These are phyloP conservation scores for Diplodus puntazzo DNA, from an alignment of 2,797 vertebrate species.

Conservation along the genomic window DNA sequence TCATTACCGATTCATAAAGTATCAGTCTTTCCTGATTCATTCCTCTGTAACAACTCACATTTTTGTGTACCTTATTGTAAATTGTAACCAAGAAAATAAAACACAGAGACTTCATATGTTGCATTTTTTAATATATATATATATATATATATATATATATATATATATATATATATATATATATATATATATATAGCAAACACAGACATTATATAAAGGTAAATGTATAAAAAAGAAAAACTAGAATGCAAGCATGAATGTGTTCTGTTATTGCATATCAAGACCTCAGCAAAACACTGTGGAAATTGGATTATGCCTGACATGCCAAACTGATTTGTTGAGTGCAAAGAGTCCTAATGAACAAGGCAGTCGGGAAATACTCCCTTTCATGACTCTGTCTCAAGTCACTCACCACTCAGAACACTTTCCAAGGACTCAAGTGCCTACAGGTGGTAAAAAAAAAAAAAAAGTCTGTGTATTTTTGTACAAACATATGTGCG, in stretches of 20 bases:
- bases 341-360: constrained; percentile 62
- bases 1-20: too few relatives aligned
- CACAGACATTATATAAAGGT: not conserved
- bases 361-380: constrained; percentile 67
- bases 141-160: too few relatives aligned
- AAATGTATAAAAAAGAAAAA: constrained; percentile 8
- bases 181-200: not conserved
- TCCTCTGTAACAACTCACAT: too few relatives aligned
- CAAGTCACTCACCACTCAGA: constrained; percentile 64
- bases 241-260: not conserved
- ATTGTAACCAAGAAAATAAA: too few relatives aligned
- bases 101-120: not conserved
- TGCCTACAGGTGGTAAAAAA: constrained; percentile 61
- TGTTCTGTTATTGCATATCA: constrained; percentile 31
- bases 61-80: too few relatives aligned
- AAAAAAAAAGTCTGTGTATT: constrained; percentile 47
- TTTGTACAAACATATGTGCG: constrained; percentile 41
- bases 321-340: constrained; percentile 59
- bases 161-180: too few relatives aligned
- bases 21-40: too few relatives aligned
- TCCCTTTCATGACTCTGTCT: constrained; percentile 67
- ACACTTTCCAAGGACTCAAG: constrained; percentile 67
- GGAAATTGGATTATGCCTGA: constrained; percentile 67
- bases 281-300: constrained; percentile 53
- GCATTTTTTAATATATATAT: not conserved